These are phyloP conservation scores for Holotrichia oblita DNA, from an alignment of 1,140 invertebrate genomes.

Conservation along the genomic window DNA sequence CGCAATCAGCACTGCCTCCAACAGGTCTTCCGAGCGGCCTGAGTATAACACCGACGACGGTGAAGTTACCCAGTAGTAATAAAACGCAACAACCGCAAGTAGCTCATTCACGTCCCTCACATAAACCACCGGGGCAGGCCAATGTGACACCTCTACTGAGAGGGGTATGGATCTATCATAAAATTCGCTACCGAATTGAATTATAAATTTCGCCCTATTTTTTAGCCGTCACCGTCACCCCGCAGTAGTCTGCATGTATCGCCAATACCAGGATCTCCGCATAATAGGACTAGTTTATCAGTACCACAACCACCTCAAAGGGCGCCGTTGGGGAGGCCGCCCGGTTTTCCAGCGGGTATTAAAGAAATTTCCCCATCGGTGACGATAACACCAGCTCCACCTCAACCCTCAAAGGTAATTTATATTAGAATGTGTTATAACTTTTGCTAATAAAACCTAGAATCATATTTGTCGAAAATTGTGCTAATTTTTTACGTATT, in stretches of 20 bases:
- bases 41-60: conserved; percentile 59
- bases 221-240: conserved; percentile 65
- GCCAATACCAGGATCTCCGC: conserved; percentile 63
- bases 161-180: conserved; percentile 59
- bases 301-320: conserved; percentile 69
- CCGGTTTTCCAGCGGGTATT: conserved; percentile 57
- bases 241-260: conserved; percentile 66
- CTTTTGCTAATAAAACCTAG: too few species aligned
- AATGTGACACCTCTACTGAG: conserved; percentile 60
- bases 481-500: neutral
- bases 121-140: conserved; percentile 51
- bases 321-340: conserved; percentile 49
- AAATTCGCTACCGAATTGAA: neutral
- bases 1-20: conserved; percentile 63
- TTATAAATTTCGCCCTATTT: neutral
- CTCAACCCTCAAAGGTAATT: conserved; percentile 68
- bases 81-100: conserved; percentile 54
- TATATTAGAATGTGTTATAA: conserved; percentile 28
- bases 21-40: conserved; percentile 59
- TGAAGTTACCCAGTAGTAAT: conserved; percentile 57
- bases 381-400: conserved; percentile 75
- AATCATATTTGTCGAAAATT: too few species aligned
- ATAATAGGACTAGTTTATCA: conserved; percentile 67
- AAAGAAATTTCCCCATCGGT: conserved; percentile 64
- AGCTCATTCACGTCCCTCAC: conserved; percentile 58